phyloP scores from a whole-genome alignment of 2,797 vertebrate species.

The Anabacerthia variegaticeps region DNA sequence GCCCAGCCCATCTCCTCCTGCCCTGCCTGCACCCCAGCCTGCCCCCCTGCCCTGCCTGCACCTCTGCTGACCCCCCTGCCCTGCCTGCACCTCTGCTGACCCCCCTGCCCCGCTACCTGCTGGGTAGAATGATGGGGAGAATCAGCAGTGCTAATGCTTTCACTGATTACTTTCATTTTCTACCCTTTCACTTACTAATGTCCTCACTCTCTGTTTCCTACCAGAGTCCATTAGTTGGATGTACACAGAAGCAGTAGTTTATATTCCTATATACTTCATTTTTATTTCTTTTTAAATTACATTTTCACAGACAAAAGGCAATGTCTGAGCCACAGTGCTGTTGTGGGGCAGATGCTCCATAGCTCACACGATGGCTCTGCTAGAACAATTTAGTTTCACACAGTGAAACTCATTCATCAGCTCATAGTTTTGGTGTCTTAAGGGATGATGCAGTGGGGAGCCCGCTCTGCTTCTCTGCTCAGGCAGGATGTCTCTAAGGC shows the following conservation, averaged over 20 bases:
- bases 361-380: background rate
- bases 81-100: too few species aligned
- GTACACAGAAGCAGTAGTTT: background rate
- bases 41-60: background rate
- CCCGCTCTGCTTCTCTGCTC: background rate
- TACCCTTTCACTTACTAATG: background rate
- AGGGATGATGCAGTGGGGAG: background rate
- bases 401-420: background rate
- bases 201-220: background rate
- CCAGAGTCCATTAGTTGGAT: background rate
- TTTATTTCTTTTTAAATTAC: background rate
- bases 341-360: background rate
- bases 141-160: background rate
- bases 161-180: background rate
- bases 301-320: background rate
- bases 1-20: background rate
- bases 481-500: background rate
- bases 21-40: background rate
- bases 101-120: background rate
- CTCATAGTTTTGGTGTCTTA: background rate
- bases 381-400: background rate
- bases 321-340: background rate
- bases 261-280: background rate
- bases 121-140: background rate
- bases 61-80: too few species aligned